Conservation (phyloP, 2,888 invertebrate species). For the Lysandra coridon region DNA sequence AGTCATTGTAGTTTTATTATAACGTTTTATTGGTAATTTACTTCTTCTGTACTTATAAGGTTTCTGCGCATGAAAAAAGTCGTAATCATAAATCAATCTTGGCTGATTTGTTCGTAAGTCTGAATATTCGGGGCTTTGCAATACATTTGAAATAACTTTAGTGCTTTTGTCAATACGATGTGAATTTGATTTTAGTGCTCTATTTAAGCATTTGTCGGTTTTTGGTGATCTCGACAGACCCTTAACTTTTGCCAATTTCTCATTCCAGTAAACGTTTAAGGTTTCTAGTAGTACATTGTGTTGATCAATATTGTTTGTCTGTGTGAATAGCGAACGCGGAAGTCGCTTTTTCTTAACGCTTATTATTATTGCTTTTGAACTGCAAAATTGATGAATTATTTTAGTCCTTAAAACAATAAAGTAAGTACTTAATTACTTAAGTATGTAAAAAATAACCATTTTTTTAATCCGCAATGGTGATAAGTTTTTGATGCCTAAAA, state of each 20-base stretch:
- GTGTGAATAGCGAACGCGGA: background rate
- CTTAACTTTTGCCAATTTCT: background rate
- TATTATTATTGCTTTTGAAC: conserved; percentile 35
- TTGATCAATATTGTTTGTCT: background rate
- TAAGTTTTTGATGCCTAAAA: background rate
- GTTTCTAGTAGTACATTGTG: background rate
- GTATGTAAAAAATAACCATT: background rate
- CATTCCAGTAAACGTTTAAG: background rate
- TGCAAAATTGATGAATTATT: conserved; percentile 22
- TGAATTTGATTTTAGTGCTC: background rate
- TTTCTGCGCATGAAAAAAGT: conserved; percentile 8
- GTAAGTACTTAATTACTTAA: background rate
- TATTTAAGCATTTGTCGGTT: background rate
- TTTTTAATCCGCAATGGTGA: background rate
- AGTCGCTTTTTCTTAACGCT: background rate
- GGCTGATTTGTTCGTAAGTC: conserved; percentile 9
- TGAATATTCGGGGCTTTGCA: background rate
- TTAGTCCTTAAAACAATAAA: background rate
- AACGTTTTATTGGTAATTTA: background rate
- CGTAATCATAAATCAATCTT: background rate
- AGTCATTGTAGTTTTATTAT: background rate
- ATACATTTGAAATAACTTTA: background rate
- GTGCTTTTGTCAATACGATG: background rate
- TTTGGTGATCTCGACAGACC: background rate
- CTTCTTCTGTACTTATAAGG: background rate